These are phyloP conservation scores for Chloroceryle aenea DNA, from an alignment of 2,113 vertebrate species.

Conservation along the genomic window DNA sequence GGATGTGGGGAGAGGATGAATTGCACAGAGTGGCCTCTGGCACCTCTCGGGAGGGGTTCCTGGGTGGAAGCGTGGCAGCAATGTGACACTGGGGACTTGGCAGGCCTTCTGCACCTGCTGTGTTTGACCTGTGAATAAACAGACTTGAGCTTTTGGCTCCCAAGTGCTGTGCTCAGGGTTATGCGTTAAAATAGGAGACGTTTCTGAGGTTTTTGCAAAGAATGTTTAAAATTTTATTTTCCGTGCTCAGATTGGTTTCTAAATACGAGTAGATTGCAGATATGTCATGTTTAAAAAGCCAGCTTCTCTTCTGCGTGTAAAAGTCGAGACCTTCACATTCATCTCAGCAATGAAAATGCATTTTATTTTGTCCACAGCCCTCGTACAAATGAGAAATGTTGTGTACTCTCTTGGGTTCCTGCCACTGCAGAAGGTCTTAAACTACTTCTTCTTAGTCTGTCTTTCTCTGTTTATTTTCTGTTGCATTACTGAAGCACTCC, in stretches of 20 bases:
- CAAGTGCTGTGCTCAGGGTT: background rate
- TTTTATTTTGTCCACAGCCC: conserved; percentile 24
- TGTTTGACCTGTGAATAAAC: background rate
- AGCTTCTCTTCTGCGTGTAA: background rate
- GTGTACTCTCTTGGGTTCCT: background rate
- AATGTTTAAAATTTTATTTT: background rate
- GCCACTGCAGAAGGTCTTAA: conserved; percentile 7
- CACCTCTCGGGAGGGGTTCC: background rate
- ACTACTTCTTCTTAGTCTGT: background rate
- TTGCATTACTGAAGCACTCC: background rate
- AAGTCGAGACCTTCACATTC: background rate
- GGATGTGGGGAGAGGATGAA: fast-evolving
- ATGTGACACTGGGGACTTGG: fast-evolving
- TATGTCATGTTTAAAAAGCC: background rate
- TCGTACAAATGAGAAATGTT: conserved; percentile 7
- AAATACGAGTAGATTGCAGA: background rate
- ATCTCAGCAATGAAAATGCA: background rate
- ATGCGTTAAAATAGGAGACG: background rate
- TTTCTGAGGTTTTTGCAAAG: background rate
- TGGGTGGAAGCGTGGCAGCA: background rate
- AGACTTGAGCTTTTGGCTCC: background rate
- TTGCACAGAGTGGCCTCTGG: background rate
- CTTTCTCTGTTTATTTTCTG: background rate
- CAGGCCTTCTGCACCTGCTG: background rate
- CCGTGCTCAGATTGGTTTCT: background rate